Evolutionary conservation across 2,113 vertebrate genomes (phyloP).

Genomic region (Malurus elegans): DNA sequence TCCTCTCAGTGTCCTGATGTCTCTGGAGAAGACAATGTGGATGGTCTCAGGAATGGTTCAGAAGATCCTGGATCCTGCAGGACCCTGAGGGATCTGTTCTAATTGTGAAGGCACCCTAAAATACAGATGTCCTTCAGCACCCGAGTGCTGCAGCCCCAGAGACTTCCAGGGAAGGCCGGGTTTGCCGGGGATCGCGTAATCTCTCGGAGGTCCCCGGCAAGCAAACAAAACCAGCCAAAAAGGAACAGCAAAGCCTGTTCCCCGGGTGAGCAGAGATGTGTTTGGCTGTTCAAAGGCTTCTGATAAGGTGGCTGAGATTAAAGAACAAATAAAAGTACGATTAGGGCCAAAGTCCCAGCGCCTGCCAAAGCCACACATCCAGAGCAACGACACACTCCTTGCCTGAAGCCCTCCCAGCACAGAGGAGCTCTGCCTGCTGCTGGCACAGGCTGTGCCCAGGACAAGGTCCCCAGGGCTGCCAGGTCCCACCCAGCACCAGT

Average conservation of each 20-base stretch:
- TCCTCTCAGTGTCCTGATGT: background rate
- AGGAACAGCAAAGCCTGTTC: background rate
- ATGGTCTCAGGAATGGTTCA: background rate
- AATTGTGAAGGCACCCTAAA: background rate
- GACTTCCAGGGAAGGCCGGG: background rate
- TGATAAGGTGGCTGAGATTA: slow-evolving; percentile 22
- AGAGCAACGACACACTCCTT: fast-evolving
- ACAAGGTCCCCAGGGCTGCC: fast-evolving
- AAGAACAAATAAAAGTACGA: background rate
- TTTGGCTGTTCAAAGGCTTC: background rate
- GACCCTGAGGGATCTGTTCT: background rate
- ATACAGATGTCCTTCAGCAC: background rate
- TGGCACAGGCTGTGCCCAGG: background rate
- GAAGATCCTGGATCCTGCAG: background rate
- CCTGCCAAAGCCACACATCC: background rate
- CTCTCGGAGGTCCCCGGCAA: background rate
- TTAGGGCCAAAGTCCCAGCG: background rate
- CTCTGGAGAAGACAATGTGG: background rate
- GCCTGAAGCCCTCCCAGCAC: background rate
- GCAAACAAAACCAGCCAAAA: background rate
- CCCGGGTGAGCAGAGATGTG: background rate
- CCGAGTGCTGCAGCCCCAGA: background rate
- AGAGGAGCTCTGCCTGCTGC: background rate
- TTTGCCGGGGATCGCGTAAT: background rate
- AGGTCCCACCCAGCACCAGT: fast-evolving